Evolutionary conservation across 2,113 vertebrate genomes (phyloP), one percentile per base, ranked within the genome.

Genomic region (Silurus meridionalis): DNA sequence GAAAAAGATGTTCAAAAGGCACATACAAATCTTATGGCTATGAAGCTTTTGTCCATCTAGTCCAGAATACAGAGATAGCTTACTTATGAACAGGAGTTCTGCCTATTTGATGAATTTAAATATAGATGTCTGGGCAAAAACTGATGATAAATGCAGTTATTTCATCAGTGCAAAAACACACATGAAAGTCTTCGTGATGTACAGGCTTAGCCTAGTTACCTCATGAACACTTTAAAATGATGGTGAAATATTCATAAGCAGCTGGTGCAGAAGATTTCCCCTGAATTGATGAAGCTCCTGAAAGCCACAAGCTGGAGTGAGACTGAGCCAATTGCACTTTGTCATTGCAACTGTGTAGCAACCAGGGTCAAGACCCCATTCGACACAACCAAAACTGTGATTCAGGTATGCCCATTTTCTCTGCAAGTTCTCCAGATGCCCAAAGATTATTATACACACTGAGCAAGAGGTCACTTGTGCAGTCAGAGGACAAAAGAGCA

Each of bases 121-220:
- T 52, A n/a, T 75, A 13, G 19, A 75, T 23, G 21, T 52, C 48
- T 23, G n/a, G 5, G 19, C 19, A 52, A 9, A 52, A 23, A 52
- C 4, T 72, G 19, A 75, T 52, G 48, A 48, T 21, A 72, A 50
- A 75, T 75, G 19, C 5, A 75, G 9, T 23, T 75, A 23, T 75
- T 75, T n/a, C 72, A 79, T 58, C 52, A 78, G 75, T 37, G 77
- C 77, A 37, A 80, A 75, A 28, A 60, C 55, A 46, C 25, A 60
- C 58, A 61, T 61, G 17, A 61, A 80, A 23, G 57, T 80, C 57
- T 48, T 9, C 7, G 57, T 61, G 57, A 61, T 61, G 57, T 57
- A 23, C 28, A 37, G 55, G 77, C 19, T 55, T 17, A 58, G 77
- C 25, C 77, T 58, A 58, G 57, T 58, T 80, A 21, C 5, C 78